A percentile compares a stretch with the other conserved stretches of the same genome.
phyloP scores from a whole-genome alignment of 2,888 invertebrate species.

The Watsonalla cultraria region DNA sequence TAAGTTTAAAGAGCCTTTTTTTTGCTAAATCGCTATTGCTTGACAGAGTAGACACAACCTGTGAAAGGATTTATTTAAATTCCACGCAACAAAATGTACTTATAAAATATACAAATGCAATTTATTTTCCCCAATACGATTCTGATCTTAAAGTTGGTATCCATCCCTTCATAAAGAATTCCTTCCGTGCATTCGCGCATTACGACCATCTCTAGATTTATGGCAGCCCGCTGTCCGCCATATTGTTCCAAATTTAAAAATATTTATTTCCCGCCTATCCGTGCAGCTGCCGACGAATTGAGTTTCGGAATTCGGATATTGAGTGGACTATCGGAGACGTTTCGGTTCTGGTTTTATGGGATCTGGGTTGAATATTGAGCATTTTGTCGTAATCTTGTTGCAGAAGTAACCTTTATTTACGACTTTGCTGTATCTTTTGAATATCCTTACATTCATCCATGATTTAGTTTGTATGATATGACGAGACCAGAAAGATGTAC shows the following conservation, averaged over 20 bases:
- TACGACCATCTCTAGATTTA: slow-evolving; percentile 74
- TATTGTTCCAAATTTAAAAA: slow-evolving; percentile 75
- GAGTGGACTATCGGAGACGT: slow-evolving; percentile 46
- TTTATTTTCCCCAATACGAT: slow-evolving; percentile 49
- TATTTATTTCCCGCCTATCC: slow-evolving; percentile 56
- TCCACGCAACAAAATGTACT: slow-evolving; percentile 21
- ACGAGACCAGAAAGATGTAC: no score
- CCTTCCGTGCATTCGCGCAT: slow-evolving; percentile 65
- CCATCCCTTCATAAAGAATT: slow-evolving; percentile 72
- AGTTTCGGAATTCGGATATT: slow-evolving; percentile 27
- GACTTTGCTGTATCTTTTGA: background rate
- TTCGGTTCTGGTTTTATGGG: slow-evolving; percentile 44
- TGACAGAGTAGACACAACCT: background rate
- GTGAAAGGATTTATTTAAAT: slow-evolving; percentile 18
- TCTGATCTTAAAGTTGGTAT: slow-evolving; percentile 43
- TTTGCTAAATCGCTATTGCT: no score
- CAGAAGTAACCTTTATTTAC: slow-evolving; percentile 6
- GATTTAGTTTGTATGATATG: no score
- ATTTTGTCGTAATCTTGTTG: slow-evolving; percentile 25
- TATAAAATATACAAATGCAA: slow-evolving; percentile 33
- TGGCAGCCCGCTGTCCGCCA: slow-evolving; percentile 68
- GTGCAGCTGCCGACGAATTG: slow-evolving; percentile 38
- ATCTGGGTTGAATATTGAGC: slow-evolving; percentile 29
- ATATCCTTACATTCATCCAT: no score
- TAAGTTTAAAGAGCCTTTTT: no score